Base-by-base conservation (phyloP, 2,888 invertebrate species). In the Aphidoletes aphidimyza region DNA sequence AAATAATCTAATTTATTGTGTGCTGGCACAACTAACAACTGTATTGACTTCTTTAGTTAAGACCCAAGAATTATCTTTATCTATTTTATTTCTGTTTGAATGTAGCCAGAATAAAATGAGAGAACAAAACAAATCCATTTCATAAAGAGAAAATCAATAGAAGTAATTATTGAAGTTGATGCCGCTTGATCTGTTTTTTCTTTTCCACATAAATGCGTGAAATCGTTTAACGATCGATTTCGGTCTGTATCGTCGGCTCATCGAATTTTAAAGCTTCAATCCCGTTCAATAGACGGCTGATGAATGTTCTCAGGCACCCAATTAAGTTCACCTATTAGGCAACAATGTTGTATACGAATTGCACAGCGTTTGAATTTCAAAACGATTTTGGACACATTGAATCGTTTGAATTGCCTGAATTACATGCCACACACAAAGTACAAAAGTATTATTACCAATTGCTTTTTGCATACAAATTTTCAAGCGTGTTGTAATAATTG, bases 1-100 rank as follows among this genome's bases (percentile, higher is more conserved):
- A 69, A 69, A 69, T 69, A 69, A 69, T 69, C 69, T 69, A 69
- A 69, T 69, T 69, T 69, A 69, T 69, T 17, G 30, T 30, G 8
- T 69, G 1, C 22, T 54, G 54, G 22, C 22, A 11, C 54, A 3
- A 47, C 8, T 47, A 6, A 11, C 11, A 42, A 42, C 42, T n/a
- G 11, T 42, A 47, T 47, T 47, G 47, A 47, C 2, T 5, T 54
- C 22, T n/a, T 54, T n/a, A 22, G 69, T 69, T 30, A 47, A 47
- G 3, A 30, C 69, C 14, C 69, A 34, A 11, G 9, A n/a, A 30
- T 26, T 69, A 30, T 69, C 30, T 69, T 69, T 69, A 26, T 26
- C 34, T 69, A 30, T 69, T 30, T 69, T 69, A n/a, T n/a, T n/a
- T n/a, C n/a, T n/a, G n/a, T n/a, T n/a, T n/a, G n/a, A n/a, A n/a